Percentiles rank a stretch among this genome's conserved stretches.
phyloP scores from a whole-genome alignment of 2,797 vertebrate genomes.

The Pangasius krempfi region DNA sequence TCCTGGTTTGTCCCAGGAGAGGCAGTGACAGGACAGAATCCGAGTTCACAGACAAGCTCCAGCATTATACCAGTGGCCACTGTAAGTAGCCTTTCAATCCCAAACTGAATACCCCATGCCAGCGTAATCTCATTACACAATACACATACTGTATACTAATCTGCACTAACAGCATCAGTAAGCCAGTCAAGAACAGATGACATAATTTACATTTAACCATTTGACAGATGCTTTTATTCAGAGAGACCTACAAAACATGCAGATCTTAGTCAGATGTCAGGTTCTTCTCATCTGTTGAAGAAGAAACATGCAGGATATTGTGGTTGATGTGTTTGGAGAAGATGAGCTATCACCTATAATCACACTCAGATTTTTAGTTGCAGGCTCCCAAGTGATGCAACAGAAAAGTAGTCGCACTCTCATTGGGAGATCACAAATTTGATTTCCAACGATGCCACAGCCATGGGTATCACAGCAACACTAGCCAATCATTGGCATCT shows the following conservation, averaged over 20 bases:
- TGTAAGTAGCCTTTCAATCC: constrained; percentile 80
- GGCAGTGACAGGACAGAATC: constrained; percentile 89
- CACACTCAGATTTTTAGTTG: neutral
- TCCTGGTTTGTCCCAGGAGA: constrained; percentile 77
- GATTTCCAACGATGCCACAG: neutral
- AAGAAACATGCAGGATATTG: neutral
- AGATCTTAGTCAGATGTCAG: neutral
- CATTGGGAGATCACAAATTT: neutral
- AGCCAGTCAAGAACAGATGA: neutral
- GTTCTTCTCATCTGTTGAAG: no score
- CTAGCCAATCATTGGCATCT: neutral
- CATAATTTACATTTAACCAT: neutral
- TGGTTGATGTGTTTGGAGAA: neutral
- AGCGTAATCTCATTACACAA: constrained; percentile 11
- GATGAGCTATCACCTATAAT: neutral
- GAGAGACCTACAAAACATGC: neutral
- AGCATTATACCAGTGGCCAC: constrained; percentile 97
- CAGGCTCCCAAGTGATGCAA: neutral
- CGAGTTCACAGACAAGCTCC: constrained; percentile 95
- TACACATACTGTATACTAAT: neutral
- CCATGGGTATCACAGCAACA: neutral
- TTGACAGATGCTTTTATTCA: neutral
- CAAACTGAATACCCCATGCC: constrained; percentile 2
- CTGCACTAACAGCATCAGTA: neutral
- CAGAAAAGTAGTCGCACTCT: neutral